Conservation (phyloP, 2,797 vertebrate species). For the Etheostoma perlongum region DNA sequence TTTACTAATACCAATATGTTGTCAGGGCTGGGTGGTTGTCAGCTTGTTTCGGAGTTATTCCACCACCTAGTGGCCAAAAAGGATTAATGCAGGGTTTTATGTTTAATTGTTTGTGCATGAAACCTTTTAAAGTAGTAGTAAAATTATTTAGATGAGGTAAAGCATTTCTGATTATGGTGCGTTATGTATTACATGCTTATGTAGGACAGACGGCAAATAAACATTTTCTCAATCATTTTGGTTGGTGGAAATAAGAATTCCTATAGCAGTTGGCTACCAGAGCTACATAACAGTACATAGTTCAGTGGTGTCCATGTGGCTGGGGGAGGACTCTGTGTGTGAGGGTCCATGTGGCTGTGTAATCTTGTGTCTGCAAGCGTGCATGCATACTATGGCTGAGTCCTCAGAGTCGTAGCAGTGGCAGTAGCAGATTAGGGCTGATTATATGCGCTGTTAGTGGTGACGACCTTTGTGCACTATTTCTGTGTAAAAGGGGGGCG, state of each 20-base stretch:
- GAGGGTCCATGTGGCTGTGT: conserved; percentile 56
- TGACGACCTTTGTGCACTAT: conserved; percentile 55
- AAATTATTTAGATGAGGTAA: not conserved
- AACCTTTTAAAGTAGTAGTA: not conserved
- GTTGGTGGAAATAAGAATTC: conserved; percentile 19
- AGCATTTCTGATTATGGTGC: not conserved
- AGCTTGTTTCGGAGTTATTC: not conserved
- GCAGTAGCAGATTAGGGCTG: conserved; percentile 59
- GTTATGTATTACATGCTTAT: not conserved
- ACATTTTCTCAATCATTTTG: conserved; percentile 9
- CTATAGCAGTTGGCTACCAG: conserved; percentile 35
- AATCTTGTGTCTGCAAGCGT: conserved; percentile 32
- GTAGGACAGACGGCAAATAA: not conserved
- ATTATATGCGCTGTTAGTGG: conserved; percentile 61
- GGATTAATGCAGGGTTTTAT: not conserved
- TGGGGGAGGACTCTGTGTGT: conserved; percentile 44
- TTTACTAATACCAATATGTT: not conserved
- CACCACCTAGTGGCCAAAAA: not conserved
- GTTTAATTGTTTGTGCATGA: not conserved
- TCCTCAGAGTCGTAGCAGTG: conserved; percentile 26
- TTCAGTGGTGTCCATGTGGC: conserved; percentile 54
- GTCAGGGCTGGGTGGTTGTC: not conserved
- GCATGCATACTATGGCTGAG: conserved; percentile 38
- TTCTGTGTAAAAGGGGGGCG: conserved; percentile 24
- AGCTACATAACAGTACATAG: conserved; percentile 40